phyloP scores from a whole-genome alignment of 2,888 invertebrate species.

The Chymomyza fuscimana region DNA sequence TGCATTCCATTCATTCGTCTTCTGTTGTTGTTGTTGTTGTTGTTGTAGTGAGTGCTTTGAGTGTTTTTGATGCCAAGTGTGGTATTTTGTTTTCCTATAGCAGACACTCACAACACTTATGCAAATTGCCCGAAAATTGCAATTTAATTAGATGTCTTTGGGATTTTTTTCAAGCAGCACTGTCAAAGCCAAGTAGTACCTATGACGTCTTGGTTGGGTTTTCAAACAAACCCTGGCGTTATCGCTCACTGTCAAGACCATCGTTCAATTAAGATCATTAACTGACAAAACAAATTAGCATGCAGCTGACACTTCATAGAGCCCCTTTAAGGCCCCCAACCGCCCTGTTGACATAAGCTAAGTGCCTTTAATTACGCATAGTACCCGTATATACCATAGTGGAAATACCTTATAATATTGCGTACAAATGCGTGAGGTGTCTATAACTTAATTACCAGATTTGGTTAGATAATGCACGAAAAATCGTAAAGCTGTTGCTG shows the following conservation, averaged over 20 bases:
- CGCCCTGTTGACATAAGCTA: not conserved
- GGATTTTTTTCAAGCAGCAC: conserved; percentile 47
- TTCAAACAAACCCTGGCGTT: conserved; percentile 35
- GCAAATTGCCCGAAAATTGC: conserved; percentile 56
- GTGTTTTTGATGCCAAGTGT: not conserved
- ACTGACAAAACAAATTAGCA: conserved; percentile 63
- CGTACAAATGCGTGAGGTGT: not conserved
- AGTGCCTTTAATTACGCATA: not conserved
- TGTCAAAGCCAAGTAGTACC: conserved; percentile 37
- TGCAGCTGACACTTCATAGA: conserved; percentile 18
- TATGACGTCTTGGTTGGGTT: conserved; percentile 36
- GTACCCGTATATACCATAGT: not conserved
- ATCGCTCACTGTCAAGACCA: conserved; percentile 76
- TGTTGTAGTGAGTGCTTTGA: conserved; percentile 18
- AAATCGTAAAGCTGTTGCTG: not conserved
- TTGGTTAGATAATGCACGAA: not conserved
- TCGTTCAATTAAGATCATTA: conserved; percentile 74
- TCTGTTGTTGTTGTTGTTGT: conserved; percentile 37
- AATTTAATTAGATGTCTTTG: conserved; percentile 65
- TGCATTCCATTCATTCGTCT: conserved; percentile 38
- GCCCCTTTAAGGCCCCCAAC: no score
- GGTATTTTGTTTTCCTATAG: conserved; percentile 26
- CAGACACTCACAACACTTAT: conserved; percentile 14
- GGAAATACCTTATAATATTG: not conserved
- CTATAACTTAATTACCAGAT: not conserved